Conservation (phyloP, 2,113 vertebrate species). For the Hemicordylus capensis region DNA sequence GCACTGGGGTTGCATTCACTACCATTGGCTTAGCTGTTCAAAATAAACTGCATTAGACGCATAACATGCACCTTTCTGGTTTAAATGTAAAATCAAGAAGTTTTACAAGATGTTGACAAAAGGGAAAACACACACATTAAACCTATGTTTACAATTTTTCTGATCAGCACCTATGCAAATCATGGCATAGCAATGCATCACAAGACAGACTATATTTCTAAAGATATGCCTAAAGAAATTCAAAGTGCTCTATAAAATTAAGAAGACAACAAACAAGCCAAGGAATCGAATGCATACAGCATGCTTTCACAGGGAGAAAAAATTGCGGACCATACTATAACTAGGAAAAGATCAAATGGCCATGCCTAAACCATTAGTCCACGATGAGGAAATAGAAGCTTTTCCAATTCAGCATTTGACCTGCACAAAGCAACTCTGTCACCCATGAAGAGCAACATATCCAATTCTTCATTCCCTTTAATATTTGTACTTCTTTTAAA, state of each 20-base stretch:
- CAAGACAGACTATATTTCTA: background rate
- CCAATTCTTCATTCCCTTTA: too few relatives aligned
- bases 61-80: background rate
- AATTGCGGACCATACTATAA: background rate
- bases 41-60: slow-evolving; percentile 19
- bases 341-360: background rate
- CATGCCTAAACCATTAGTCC: background rate
- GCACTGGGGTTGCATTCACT: slow-evolving; percentile 85
- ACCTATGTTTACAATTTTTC: background rate
- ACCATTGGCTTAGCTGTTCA: slow-evolving; percentile 90
- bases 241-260: background rate
- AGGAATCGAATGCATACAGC: too few relatives aligned
- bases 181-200: background rate
- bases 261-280: background rate
- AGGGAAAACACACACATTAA: background rate
- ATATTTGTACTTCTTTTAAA: background rate
- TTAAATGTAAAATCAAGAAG: background rate
- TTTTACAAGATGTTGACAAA: background rate
- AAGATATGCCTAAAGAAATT: background rate
- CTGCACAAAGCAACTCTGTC: background rate
- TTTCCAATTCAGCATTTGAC: background rate
- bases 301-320: background rate
- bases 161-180: too few relatives aligned
- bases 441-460: background rate
- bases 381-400: background rate